Base-by-base conservation (phyloP, 2,797 vertebrate genomes). In the Alosa sapidissima region DNA sequence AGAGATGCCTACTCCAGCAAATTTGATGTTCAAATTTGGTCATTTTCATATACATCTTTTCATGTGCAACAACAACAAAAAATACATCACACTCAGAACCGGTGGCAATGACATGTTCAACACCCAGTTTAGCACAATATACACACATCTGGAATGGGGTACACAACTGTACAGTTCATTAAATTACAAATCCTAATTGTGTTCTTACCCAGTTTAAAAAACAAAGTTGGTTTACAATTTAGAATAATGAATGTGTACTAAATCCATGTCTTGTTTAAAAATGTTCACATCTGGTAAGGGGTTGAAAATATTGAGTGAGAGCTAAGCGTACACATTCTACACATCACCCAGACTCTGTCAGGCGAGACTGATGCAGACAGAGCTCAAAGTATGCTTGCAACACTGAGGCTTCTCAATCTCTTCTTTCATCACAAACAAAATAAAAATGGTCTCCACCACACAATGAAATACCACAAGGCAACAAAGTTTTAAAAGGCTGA, bases 391-490 rank as follows among this genome's bases (percentile, higher is more conserved):
- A 41, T 21, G 72, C 72, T 78, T 78, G 72, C 72, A 78, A 78
- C 72, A 78, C 72, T 4, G 45, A 47, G 19, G 72, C 78, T 36
- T 54, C 8, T 21, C 21, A 11, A 47, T 10, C 52, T 47, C 24
- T 14, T 41, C 72, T 36, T 16, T 47, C 72, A 78, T 2, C n/a
- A 45, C 7, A 55, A 55, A 82, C 45, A 84, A 36, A 14, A 48
- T 85, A 87, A 85, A 58, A 86, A 89, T 86, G 81, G 21, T 84
- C 62, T 52, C 81, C 65, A 65, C 3, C 21, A 81, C 85, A 85
- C 83, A 72, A 5, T 81, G 36, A 88, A 86, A 83, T 52, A 51
- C 86, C 85, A 87, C 62, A 87, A 90, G 86, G 88, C 85, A 87
- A 83, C 54, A 33, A 51, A 81, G 47, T 89, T 62, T 58, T 83